Conservation (phyloP, 2,113 vertebrate genomes). For the Bubo scandiacus region DNA sequence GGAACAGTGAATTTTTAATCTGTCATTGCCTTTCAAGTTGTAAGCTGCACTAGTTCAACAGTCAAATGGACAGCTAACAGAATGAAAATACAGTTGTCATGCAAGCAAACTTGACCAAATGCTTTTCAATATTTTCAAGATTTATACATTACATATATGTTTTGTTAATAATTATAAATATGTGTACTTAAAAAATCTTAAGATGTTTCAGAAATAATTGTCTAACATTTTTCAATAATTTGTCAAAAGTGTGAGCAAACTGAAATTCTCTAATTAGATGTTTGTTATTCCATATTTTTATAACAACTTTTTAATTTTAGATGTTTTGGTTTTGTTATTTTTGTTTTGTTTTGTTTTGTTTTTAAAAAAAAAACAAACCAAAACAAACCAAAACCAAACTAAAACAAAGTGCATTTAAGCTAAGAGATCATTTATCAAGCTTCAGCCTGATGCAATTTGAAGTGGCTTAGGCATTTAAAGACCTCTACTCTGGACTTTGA, state of each 20-base stretch:
- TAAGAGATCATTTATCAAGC: background rate
- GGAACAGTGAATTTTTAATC: background rate
- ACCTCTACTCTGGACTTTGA: background rate
- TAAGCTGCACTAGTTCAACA: background rate
- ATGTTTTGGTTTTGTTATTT: background rate
- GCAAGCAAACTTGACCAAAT: background rate
- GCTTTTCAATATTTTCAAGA: background rate
- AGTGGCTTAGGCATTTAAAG: background rate
- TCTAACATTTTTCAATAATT: background rate
- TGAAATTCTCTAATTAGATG: background rate
- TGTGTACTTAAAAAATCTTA: background rate
- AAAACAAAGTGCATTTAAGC: background rate
- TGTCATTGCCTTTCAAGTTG: background rate
- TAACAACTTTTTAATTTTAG: background rate
- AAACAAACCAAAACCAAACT: no score
- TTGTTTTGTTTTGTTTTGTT: no score
- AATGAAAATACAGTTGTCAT: background rate
- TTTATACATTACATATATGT: background rate
- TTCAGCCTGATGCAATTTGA: background rate
- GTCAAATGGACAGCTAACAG: background rate
- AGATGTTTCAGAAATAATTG: background rate
- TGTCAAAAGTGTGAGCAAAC: background rate
- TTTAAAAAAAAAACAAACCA: no score
- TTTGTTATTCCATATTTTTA: background rate
- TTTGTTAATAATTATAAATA: background rate